Evolutionary conservation across 2,113 vertebrate species (phyloP), one percentile per base, ranked within the genome.

Genomic region (Gasterosteus nipponicus): DNA sequence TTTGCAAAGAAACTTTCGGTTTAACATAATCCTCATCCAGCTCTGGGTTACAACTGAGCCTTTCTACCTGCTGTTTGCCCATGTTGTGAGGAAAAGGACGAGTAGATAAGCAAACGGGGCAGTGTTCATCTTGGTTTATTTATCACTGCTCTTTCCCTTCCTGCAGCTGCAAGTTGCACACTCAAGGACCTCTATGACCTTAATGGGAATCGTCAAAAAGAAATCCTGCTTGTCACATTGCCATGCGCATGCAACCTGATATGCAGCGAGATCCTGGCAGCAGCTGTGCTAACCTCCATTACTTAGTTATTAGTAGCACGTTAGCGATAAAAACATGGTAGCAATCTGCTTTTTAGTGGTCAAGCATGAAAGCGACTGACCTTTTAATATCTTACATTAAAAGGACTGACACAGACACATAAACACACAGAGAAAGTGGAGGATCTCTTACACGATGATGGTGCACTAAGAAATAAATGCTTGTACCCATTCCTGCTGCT

Each of bases 71-170:
- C 44, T 56, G 46, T 18, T 61, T 66, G 69, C 33, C 38, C 29
- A 6, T 54, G 31, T 42, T 62, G 51, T 63, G 38, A 83, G 72
- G 57, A 77, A 70, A 63, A 51, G 35, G 44, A 44, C 4, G 47
- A 38, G 10, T 14, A 56, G 49, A 69, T 8, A 10, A 68, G 63
- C 56, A 89, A 87, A 84, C 63, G 18, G 53, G 53, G 66, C 62
- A 51, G 46, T 18, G 66, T 66, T 78, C 73, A 47, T 78, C 73
- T 65, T 70, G 41, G 81, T 87, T 89, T 85, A 85, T 83, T 85
- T 83, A 59, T 83, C 69, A 29, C 33, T 15, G 59, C 78, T 59
- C 49, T 51, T 59, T 67, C 77, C 47, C 22, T 83, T 86, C 73
- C 73, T 84, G 63, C 69, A 77, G 69, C 72, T 74, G 39, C 61